Base-by-base conservation (phyloP, 2,888 invertebrate species). In the Tuta absoluta region DNA sequence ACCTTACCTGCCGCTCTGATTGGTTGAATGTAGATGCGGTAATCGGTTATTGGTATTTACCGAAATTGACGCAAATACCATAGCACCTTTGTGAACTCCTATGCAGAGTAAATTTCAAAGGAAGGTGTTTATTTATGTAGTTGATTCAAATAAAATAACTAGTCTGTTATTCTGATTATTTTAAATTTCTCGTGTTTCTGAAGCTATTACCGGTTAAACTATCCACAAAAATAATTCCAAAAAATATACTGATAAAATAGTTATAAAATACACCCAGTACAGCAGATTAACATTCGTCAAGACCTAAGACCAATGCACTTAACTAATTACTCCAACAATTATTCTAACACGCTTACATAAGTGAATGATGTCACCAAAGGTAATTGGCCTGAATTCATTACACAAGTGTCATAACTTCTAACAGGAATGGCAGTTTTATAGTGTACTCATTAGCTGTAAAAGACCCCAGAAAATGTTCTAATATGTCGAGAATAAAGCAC, bases 311-410 rank as follows among this genome's bases (percentile, higher is more conserved):
- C 14, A 8, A n/a, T 41, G 41, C 45, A n/a, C n/a, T n/a, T 45
- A 17, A n/a, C 71, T 73, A 79, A 79, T 82, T 84, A 80, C 78
- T 79, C 80, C 75, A 73, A 69, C 73, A 77, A 77, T 80, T 76
- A 77, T 81, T 78, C 74, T 74, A 79, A 79, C 75, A 78, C 73
- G 77, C 72, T 82, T 81, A 79, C 80, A 80, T 82, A 82, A 85
- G 57, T 72, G 63, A 67, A 68, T 82, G 82, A 84, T 82, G 79
- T 82, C 82, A 85, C 75, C 72, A 72, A 76, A 78, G 75, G 78
- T 76, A 80, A 79, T 78, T 78, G 77, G 77, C 77, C 78, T 81
- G 79, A 76, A 84, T 82, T 81, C 70, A 81, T 84, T 78, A 81
- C 77, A 73, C 75, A 75, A 76, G 79, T 77, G 78, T 79, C 76